These are phyloP conservation scores for Torymus aiolomorphi DNA, from an alignment of 2,888 invertebrate species.

Conservation along the genomic window DNA sequence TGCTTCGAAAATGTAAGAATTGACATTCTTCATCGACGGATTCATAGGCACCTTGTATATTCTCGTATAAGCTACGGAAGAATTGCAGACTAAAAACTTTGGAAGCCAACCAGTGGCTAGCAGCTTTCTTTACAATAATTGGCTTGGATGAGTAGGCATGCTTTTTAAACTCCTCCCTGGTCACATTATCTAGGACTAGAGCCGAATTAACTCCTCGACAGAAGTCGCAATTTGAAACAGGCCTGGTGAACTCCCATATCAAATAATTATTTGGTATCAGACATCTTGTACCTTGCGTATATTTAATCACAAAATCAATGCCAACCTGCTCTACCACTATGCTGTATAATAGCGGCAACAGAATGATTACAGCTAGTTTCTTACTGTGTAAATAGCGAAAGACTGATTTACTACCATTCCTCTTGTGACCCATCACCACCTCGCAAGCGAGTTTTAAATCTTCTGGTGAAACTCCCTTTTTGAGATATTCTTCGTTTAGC, in stretches of 20 bases:
- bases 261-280: conserved; percentile 89
- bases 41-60: conserved; percentile 83
- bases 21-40: conserved; percentile 83
- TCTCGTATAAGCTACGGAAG: conserved; percentile 83
- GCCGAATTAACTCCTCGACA: conserved; percentile 84
- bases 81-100: conserved; percentile 81
- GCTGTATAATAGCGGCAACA: conserved; percentile 63
- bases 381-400: conserved; percentile 46
- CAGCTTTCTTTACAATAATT: conserved; percentile 86
- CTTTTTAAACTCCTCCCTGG: conserved; percentile 81
- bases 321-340: conserved; percentile 63
- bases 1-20: conserved; percentile 90
- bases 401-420: conserved; percentile 33
- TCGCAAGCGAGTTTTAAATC: conserved; percentile 61
- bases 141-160: conserved; percentile 89
- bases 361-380: conserved; percentile 55
- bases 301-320: conserved; percentile 65
- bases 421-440: conserved; percentile 41
- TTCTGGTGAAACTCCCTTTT: conserved; percentile 63
- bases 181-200: conserved; percentile 82
- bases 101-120: conserved; percentile 86
- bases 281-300: conserved; percentile 79
- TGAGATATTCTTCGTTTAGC: conserved; percentile 64
- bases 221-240: conserved; percentile 87
- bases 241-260: conserved; percentile 91